Conservation (phyloP, 92 coral and sea anemone genomes). For the Palythoa grandiflora region DNA sequence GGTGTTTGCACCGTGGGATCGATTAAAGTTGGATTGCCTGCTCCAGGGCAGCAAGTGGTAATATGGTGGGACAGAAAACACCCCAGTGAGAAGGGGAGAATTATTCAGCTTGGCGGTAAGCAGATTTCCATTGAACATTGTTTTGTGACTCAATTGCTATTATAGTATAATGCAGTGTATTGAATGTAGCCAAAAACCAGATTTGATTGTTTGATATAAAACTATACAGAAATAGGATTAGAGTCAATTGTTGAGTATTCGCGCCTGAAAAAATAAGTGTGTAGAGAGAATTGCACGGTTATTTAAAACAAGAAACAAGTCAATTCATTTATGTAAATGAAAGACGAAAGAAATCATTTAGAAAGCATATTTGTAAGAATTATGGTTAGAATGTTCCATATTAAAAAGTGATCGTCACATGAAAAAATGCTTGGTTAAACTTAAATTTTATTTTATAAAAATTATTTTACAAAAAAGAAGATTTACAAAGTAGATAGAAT, state of each 20-base stretch:
- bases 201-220: background rate
- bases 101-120: background rate
- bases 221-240: background rate
- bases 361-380: background rate
- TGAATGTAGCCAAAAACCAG: background rate
- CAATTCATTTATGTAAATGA: background rate
- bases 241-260: background rate
- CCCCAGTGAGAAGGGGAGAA: background rate
- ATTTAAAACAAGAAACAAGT: background rate
- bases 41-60: background rate
- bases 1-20: background rate
- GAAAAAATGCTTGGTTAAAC: background rate
- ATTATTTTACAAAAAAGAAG: background rate
- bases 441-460: background rate
- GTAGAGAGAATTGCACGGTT: background rate
- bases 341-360: background rate
- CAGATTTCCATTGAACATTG: background rate
- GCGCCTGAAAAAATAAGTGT: background rate
- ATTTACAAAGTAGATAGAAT: background rate
- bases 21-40: background rate
- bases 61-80: background rate
- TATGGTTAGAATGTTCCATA: background rate
- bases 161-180: background rate
- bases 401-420: background rate
- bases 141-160: background rate